phyloP scores from a whole-genome alignment of 2,888 invertebrate species.

The Lasioglossum villosulum region DNA sequence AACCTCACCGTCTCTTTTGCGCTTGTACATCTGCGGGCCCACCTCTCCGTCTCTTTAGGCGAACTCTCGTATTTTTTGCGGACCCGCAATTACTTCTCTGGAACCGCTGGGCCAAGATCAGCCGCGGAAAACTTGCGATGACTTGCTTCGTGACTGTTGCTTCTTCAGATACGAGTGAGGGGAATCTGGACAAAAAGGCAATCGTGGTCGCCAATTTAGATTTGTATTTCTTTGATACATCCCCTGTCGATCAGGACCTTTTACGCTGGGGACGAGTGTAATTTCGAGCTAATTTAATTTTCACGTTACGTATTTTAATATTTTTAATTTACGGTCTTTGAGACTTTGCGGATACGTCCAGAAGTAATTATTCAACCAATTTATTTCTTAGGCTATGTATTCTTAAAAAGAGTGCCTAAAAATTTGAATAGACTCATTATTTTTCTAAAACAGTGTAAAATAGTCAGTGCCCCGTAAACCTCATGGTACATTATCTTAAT shows the following conservation, averaged over 20 bases:
- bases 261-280: not conserved
- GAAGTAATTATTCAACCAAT: not conserved
- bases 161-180: not conserved
- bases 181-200: not conserved
- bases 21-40: constrained; percentile 24
- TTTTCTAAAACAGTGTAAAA: too few species aligned
- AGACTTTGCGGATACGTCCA: too few species aligned
- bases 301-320: not conserved
- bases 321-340: not conserved
- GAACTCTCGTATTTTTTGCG: constrained; percentile 77
- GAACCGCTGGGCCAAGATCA: constrained; percentile 77
- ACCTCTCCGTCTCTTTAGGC: constrained; percentile 60
- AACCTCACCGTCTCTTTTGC: constrained; percentile 61
- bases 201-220: not conserved
- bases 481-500: not conserved
- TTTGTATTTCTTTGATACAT: not conserved
- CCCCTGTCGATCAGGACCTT: not conserved
- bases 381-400: not conserved
- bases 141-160: not conserved
- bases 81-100: constrained; percentile 79
- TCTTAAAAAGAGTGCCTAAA: too few species aligned
- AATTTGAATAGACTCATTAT: too few species aligned
- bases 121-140: constrained; percentile 76
- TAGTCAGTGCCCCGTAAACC: too few species aligned
- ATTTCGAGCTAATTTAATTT: not conserved